A percentile compares a stretch with the other conserved stretches of the same genome.
Evolutionary conservation across 2,797 vertebrate genomes (phyloP).

Genomic region (Tragopan temminckii): DNA sequence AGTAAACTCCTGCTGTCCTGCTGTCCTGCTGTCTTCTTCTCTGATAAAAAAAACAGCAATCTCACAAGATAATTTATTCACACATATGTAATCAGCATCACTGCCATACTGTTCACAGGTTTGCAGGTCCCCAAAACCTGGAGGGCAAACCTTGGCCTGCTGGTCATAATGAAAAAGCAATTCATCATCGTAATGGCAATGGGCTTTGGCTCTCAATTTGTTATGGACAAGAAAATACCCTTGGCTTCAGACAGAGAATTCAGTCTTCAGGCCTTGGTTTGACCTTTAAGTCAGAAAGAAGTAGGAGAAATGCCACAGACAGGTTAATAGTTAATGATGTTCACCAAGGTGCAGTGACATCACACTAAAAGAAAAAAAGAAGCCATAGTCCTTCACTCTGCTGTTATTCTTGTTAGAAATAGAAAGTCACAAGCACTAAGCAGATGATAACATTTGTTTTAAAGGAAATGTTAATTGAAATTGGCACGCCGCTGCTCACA

Average conservation of each 20-base stretch:
- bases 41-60: not conserved
- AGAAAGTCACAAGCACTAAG: not conserved
- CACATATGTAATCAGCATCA: not conserved
- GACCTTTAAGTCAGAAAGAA: not conserved
- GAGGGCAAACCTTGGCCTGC: not conserved
- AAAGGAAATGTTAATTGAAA: conserved; percentile 62
- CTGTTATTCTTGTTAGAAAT: not conserved
- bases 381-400: not conserved
- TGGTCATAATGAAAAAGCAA: not conserved
- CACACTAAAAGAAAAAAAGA: not conserved
- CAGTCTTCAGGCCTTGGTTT: not conserved
- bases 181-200: not conserved
- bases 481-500: conserved; percentile 39
- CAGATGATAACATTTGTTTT: conserved; percentile 55
- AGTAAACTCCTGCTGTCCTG: too few species aligned
- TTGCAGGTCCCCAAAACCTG: not conserved
- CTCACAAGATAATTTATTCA: not conserved
- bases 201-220: not conserved
- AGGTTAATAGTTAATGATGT: not conserved
- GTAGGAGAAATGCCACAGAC: not conserved
- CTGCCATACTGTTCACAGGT: not conserved
- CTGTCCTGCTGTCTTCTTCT: not conserved
- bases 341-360: not conserved
- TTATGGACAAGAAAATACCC: accelerated
- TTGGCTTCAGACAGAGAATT: not conserved